Evolutionary conservation across 2,113 vertebrate species (phyloP).

Genomic region (Macaca mulatta): DNA sequence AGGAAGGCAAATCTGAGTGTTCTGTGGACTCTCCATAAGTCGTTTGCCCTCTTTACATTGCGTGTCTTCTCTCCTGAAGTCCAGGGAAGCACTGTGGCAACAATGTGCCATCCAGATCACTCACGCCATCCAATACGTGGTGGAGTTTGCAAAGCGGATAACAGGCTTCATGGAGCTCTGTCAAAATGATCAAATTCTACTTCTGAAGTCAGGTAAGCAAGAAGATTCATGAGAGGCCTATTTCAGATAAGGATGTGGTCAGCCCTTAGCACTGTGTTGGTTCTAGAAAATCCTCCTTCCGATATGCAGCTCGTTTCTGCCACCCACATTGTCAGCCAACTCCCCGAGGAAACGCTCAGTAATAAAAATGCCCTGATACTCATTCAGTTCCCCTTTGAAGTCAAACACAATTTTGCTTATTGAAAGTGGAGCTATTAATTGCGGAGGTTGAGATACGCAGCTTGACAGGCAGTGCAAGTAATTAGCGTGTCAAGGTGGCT

Average conservation of each 20-base stretch:
- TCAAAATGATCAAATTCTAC: slow-evolving; percentile 99
- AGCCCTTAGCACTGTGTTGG: neutral
- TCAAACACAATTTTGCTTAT: slow-evolving; percentile 72
- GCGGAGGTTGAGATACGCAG: slow-evolving; percentile 67
- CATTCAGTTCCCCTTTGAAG: slow-evolving; percentile 68
- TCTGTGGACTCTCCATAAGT: neutral
- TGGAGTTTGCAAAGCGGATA: slow-evolving; percentile 99
- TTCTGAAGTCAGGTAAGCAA: slow-evolving; percentile 97
- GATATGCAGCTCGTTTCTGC: slow-evolving; percentile 40
- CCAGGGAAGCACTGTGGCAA: slow-evolving; percentile 97
- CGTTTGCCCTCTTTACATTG: neutral
- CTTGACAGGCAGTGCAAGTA: slow-evolving; percentile 80
- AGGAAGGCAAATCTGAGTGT: neutral
- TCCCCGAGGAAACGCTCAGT: slow-evolving; percentile 54
- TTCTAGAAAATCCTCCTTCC: slow-evolving; percentile 58
- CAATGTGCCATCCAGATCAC: slow-evolving; percentile 99
- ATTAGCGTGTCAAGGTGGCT: slow-evolving; percentile 71
- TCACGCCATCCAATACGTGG: slow-evolving; percentile 98
- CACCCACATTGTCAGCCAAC: slow-evolving; percentile 58
- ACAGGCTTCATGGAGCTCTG: slow-evolving; percentile 99
- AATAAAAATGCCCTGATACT: slow-evolving; percentile 64
- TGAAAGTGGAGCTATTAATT: slow-evolving; percentile 43
- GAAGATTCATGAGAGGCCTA: neutral
- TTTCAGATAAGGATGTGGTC: neutral
- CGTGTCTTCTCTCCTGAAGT: slow-evolving; percentile 83